Evolutionary conservation across 2,888 invertebrate genomes (phyloP), one percentile per base, ranked within the genome.

Genomic region (Cynaeus angustus): DNA sequence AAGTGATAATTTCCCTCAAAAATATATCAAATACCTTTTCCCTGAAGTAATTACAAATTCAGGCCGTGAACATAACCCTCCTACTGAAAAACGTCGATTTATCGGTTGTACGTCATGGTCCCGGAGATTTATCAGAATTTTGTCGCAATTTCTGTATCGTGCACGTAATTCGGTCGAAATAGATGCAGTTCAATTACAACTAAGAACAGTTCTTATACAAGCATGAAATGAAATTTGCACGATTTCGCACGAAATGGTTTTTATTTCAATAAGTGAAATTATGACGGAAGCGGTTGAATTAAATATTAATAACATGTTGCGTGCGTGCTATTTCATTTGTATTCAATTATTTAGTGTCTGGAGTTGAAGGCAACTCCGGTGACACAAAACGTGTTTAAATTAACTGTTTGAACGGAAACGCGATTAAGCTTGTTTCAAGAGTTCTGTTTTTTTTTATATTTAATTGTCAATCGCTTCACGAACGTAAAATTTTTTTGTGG

Each of bases 361-460:
- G 33, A n/a, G 6, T 6, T 33, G 33, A 33, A 33, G 33, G 33
- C 33, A 33, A 33, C 33, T 33, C 12, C 41, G 37, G 37, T 53
- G 53, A 30, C 33, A 56, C n/a, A 37, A 37, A 10, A 8, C 8
- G 21, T 14, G 41, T 41, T 9, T 13, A 53, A 53, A 53, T 33
- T 33, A 50, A 12, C 50, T 12, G 12, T 55, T 16, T 6, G 26
- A 41, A 41, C 38, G 41, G 56, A 56, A 56, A 41, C 41, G 38
- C 16, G 38, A 62, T 37, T 62, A 48, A 46, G 46, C 16, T 46
- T 59, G 10, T 38, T 8, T n/a, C n/a, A n/a, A n/a, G n/a, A n/a
- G n/a, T n/a, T n/a, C n/a, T n/a, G n/a, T n/a, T n/a, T n/a, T n/a
- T n/a, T n/a, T n/a, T n/a, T n/a, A n/a, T n/a, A n/a, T 46, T 46